Percentiles rank a stretch among this genome's conserved stretches.
phyloP scores from a whole-genome alignment of 2,797 vertebrate species.

The Aeoliscus strigatus region DNA sequence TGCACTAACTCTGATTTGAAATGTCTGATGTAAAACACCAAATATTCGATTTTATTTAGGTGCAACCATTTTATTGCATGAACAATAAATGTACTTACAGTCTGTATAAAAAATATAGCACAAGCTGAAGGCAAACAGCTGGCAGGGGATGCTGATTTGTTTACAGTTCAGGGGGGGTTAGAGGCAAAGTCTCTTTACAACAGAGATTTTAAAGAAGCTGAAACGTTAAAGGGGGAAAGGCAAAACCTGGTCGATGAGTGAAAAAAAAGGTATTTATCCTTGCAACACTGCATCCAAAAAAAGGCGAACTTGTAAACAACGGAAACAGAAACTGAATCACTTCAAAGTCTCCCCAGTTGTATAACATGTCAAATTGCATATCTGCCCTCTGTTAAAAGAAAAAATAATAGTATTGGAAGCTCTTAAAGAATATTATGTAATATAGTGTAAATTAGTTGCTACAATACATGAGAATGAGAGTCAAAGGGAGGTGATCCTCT shows the following conservation, averaged over 20 bases:
- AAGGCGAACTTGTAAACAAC: constrained; percentile 18
- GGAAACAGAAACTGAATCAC: constrained; percentile 8
- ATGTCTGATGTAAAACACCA: constrained; percentile 11
- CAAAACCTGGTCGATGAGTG: constrained; percentile 9
- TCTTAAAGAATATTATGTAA: constrained; percentile 29
- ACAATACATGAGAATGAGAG: constrained; percentile 10
- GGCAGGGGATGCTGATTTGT: constrained; percentile 31
- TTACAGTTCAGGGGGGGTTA: constrained; percentile 21
- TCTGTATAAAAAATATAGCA: constrained; percentile 82
- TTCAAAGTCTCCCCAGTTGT: constrained; percentile 20
- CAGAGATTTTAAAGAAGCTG: constrained; percentile 22
- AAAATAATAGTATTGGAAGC: constrained; percentile 41
- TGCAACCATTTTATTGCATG: constrained; percentile 82
- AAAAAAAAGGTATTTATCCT: constrained; percentile 14
- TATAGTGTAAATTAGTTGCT: constrained; percentile 32
- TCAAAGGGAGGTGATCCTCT: constrained; percentile 15
- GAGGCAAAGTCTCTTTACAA: constrained; percentile 24
- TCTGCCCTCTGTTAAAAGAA: constrained; percentile 30
- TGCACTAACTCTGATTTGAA: constrained; percentile 5
- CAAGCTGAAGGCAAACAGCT: constrained; percentile 67
- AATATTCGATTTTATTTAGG: constrained; percentile 53
- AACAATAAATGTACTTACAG: constrained; percentile 83
- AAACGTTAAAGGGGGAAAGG: constrained; percentile 13
- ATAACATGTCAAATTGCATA: constrained; percentile 36
- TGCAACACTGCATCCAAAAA: constrained; percentile 20